Evolutionary conservation across 2,888 invertebrate species (phyloP), one percentile per base, ranked within the genome.

Genomic region (Periphyllus acericola): DNA sequence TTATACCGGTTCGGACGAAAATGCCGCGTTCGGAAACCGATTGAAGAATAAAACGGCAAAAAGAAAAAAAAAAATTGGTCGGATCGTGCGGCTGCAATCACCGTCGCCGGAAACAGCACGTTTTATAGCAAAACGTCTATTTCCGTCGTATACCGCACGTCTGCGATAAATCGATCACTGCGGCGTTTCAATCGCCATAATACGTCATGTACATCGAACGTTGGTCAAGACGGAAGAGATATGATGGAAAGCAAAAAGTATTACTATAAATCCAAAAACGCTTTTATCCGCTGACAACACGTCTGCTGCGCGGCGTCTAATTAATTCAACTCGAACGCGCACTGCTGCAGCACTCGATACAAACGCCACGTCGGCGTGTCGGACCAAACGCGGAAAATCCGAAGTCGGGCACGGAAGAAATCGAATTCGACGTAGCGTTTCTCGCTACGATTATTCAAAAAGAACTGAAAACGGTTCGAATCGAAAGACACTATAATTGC

Each of bases 1-100:
- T n/a, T 5, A 25, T 29, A 71, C 72, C 55, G 83, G 72, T 72
- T 82, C 46, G 81, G 25, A 32, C 46, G 46, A 82, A 82, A 82
- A 71, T 46, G 32, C 81, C 46, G 25, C 11, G 68, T 82, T 46
- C 71, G 71, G 80, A 80, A 80, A 66, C 17, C 1, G 6, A 8
- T n/a, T 46, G 46, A 14, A 46, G 11, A 46, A 46, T 14, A 40
- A 40, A 40, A 40, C 3, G 6, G 3, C 36, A 36, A 36, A 5
- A 66, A 29, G 66, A 17, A 68, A 8, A 25, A 21, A 34, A 72
- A 60, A 46, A 29, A 21, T 2, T 1, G 68, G 29, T 29, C 68
- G 68, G 29, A 9, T 29, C 29, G 29, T 36, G 66, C n/a, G 60
- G 36, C 36, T n/a, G 60, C 25, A 36, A 0, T 3, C 40, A 9